Evolutionary conservation across 92 coral and sea anemone genomes (phyloP).

Genomic region (Muricea muricata): DNA sequence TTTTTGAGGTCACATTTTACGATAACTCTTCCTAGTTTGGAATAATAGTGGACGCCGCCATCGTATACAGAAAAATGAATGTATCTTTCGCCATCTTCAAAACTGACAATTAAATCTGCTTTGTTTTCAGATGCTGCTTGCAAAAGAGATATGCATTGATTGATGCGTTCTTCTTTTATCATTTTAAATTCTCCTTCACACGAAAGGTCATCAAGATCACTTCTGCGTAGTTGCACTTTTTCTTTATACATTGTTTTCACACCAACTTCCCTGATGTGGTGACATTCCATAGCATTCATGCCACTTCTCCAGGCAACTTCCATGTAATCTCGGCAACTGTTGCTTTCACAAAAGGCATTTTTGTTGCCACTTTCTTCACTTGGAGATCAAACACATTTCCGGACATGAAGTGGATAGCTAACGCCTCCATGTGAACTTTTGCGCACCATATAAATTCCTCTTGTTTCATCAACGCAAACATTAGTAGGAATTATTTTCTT

Average conservation of each 20-base stretch:
- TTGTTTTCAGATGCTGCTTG: constrained; percentile 7
- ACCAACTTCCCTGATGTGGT: constrained; percentile 43
- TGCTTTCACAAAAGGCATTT: constrained; percentile 12
- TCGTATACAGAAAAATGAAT: constrained; percentile 67
- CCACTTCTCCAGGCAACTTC: constrained; percentile 74
- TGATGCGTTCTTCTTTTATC: constrained; percentile 43
- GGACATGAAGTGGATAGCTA: constrained; percentile 58
- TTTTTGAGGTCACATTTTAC: constrained; percentile 46
- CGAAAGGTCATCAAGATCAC: constrained; percentile 48
- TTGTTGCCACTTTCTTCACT: background rate
- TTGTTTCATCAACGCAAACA: constrained; percentile 40
- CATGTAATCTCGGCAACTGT: constrained; percentile 30
- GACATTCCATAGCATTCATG: constrained; percentile 54
- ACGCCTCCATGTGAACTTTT: constrained; percentile 62
- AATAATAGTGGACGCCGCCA: constrained; percentile 61
- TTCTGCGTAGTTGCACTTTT: constrained; percentile 8
- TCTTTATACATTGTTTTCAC: constrained; percentile 8
- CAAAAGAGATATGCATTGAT: constrained; percentile 32
- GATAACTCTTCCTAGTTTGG: constrained; percentile 56
- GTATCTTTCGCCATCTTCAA: constrained; percentile 41
- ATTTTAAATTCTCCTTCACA: constrained; percentile 24
- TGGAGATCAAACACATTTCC: constrained; percentile 14
- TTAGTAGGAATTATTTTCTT: background rate
- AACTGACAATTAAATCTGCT: constrained; percentile 24
- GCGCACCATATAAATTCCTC: constrained; percentile 50